Evolutionary conservation across 2,888 invertebrate species (phyloP).

Genomic region (Podabrus alpinus): DNA sequence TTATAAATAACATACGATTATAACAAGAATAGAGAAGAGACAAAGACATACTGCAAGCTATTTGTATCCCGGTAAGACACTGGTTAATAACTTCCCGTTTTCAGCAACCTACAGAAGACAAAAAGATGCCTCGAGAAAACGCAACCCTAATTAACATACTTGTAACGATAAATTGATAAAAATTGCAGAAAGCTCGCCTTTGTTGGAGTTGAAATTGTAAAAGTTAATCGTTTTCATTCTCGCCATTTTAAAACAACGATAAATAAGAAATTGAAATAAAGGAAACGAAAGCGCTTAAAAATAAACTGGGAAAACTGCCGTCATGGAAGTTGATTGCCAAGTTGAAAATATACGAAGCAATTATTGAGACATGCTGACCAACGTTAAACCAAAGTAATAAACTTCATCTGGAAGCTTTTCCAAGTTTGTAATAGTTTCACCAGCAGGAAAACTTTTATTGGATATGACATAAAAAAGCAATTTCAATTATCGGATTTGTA

Average conservation of each 20-base stretch:
- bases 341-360: constrained; percentile 10
- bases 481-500: constrained; percentile 2
- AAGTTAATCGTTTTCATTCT: background rate
- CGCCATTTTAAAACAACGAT: background rate
- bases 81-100: constrained; percentile 19
- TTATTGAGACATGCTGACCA: constrained; percentile 4
- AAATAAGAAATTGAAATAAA: constrained; percentile 1
- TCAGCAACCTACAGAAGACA: background rate
- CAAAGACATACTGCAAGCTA: constrained; percentile 10
- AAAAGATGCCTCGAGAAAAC: background rate
- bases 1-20: constrained; percentile 14
- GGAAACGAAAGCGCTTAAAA: background rate
- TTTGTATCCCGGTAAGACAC: constrained; percentile 17
- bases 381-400: constrained; percentile 1
- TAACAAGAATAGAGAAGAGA: constrained; percentile 17
- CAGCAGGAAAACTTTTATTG: constrained; percentile 2
- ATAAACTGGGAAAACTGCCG: constrained; percentile 3
- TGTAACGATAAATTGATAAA: background rate
- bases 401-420: background rate
- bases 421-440: background rate
- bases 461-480: background rate
- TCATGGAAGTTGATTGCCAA: constrained; percentile 8
- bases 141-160: background rate
- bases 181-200: background rate
- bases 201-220: background rate